A percentile compares a stretch with the other conserved stretches of the same genome.
These are phyloP conservation scores for Clivina fossor DNA, from an alignment of 2,888 invertebrate genomes.

Conservation along the genomic window DNA sequence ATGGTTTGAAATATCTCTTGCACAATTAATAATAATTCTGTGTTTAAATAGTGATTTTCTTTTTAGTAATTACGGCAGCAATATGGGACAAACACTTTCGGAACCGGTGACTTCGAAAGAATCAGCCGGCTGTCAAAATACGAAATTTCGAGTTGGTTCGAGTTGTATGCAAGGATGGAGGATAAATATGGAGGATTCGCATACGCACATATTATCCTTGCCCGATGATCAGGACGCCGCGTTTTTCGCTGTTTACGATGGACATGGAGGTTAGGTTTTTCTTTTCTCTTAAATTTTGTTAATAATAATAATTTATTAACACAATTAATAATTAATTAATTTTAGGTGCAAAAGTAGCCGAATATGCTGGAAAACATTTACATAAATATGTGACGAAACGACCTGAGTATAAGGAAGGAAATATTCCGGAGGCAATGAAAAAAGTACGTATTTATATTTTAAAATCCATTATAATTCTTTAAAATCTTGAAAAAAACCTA, in stretches of 20 bases:
- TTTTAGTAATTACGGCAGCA: conserved; percentile 37
- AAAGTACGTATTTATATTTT: conserved; percentile 57
- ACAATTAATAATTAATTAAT: no score
- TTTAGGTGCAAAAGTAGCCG: conserved; percentile 83
- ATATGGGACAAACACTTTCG: conserved; percentile 96
- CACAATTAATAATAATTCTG: no score
- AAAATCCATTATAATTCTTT: neutral
- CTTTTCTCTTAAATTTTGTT: conserved; percentile 10
- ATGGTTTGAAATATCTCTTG: no score
- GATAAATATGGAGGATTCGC: conserved; percentile 98
- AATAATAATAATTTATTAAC: no score
- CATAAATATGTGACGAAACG: conserved; percentile 88
- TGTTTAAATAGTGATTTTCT: conserved; percentile 7
- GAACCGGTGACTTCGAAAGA: conserved; percentile 94
- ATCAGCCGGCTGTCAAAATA: conserved; percentile 77
- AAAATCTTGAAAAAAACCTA: conserved; percentile 7
- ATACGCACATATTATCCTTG: conserved; percentile 90
- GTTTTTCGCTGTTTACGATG: conserved; percentile 97
- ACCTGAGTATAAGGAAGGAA: conserved; percentile 79
- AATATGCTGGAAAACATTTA: conserved; percentile 92
- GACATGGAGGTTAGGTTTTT: conserved; percentile 83
- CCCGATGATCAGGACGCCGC: conserved; percentile 91
- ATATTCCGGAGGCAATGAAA: conserved; percentile 82
- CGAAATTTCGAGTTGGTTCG: conserved; percentile 79
- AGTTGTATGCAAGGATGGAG: conserved; percentile 99